Evolutionary conservation across 2,888 invertebrate genomes (phyloP).

Genomic region (Ommatoiulus sabulosus): DNA sequence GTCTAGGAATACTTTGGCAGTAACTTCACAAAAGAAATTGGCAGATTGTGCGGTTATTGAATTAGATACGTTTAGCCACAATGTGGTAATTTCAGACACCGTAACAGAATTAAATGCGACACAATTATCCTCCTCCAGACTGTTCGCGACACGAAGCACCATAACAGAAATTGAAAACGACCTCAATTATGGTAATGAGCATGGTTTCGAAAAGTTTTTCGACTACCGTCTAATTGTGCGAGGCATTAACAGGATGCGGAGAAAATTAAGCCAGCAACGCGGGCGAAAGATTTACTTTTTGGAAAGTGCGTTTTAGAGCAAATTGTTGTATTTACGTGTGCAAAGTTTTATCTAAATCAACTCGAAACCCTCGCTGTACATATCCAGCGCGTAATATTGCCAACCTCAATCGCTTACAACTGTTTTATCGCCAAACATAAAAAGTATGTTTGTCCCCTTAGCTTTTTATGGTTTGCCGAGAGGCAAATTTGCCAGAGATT

Average conservation of each 20-base stretch:
- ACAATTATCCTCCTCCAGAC: neutral
- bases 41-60: neutral
- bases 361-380: neutral
- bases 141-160: neutral
- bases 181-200: slow-evolving; percentile 34
- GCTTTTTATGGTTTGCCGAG: neutral
- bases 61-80: neutral
- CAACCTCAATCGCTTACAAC: neutral
- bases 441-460: neutral
- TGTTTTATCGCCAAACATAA: neutral
- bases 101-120: neutral
- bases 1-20: neutral
- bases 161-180: slow-evolving; percentile 22
- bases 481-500: neutral
- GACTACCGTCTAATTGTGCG: neutral
- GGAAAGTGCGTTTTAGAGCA: neutral
- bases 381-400: neutral
- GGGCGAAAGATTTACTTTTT: neutral
- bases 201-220: neutral
- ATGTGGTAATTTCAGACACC: slow-evolving; percentile 4
- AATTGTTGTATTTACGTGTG: neutral
- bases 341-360: neutral
- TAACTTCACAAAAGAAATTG: neutral
- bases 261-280: neutral
- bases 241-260: neutral